phyloP scores from a whole-genome alignment of 2,797 vertebrate genomes.

The Anguilla megastoma region DNA sequence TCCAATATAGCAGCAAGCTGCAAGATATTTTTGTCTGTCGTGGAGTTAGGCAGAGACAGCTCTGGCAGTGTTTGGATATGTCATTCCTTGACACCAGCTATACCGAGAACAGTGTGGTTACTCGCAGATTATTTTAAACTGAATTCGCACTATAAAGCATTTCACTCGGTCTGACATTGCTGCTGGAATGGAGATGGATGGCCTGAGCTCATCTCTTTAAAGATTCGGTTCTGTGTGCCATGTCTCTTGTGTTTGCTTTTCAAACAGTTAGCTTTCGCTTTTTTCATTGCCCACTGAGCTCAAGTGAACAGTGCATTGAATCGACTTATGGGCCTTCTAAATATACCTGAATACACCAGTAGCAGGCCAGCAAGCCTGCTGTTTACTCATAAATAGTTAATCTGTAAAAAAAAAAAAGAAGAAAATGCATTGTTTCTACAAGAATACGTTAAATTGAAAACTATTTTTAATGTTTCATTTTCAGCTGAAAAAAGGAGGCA shows the following conservation, averaged over 20 bases:
- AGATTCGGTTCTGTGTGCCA: constrained; percentile 44
- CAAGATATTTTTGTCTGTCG: constrained; percentile 1
- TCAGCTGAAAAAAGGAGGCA: constrained; percentile 53
- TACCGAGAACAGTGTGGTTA: constrained; percentile 42
- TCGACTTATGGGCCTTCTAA: not conserved
- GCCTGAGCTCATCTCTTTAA: constrained; percentile 34
- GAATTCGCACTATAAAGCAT: constrained; percentile 52
- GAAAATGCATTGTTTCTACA: constrained; percentile 43
- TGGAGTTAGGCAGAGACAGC: constrained; percentile 21
- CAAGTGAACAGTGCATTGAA: constrained; percentile 4
- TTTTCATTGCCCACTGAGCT: not conserved
- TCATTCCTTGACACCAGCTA: constrained; percentile 31
- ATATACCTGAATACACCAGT: not conserved
- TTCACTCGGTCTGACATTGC: constrained; percentile 44
- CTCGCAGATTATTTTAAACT: constrained; percentile 44
- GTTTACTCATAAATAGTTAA: constrained; percentile 59
- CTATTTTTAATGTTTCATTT: constrained; percentile 42
- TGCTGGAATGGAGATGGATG: constrained; percentile 32
- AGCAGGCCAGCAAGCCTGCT: constrained; percentile 46
- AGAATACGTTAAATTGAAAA: too few relatives aligned
- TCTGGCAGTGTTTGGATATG: constrained; percentile 42
- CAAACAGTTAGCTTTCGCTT: not conserved
- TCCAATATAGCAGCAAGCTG: not conserved
- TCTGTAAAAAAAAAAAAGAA: not conserved
- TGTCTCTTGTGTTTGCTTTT: constrained; percentile 46